Conservation (phyloP, 2,113 vertebrate genomes). For the Bufo bufo region DNA sequence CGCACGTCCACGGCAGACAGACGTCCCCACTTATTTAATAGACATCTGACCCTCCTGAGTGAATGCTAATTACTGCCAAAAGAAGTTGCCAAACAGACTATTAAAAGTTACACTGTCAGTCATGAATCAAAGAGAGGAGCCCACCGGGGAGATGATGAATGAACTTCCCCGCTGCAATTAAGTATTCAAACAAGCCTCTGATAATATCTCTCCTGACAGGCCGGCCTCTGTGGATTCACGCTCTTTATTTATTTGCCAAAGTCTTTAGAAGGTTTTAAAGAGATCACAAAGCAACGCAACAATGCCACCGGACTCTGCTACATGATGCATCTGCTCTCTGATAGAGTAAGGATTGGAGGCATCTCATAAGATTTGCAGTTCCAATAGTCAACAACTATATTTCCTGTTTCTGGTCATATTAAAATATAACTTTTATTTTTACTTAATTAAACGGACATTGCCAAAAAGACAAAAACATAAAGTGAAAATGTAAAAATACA, state of each 20-base stretch:
- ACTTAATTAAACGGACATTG: too few species aligned
- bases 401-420: too few species aligned
- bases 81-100: constrained; percentile 16
- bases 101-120: constrained; percentile 30
- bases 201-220: constrained; percentile 35
- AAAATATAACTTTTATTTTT: too few species aligned
- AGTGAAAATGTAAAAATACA: too few species aligned
- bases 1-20: constrained; percentile 14
- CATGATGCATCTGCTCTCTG: not conserved
- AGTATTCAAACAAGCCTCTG: constrained; percentile 46
- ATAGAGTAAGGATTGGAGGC: not conserved
- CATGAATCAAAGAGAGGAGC: constrained; percentile 41
- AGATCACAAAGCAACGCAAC: not conserved
- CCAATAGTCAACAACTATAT: too few species aligned
- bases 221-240: not conserved
- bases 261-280: not conserved
- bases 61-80: constrained; percentile 38
- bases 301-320: not conserved
- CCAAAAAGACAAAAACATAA: too few species aligned
- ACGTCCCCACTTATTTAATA: constrained; percentile 39
- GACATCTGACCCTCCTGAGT: constrained; percentile 33
- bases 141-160: constrained; percentile 26
- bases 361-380: too few species aligned
- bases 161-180: constrained; percentile 4
- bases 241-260: constrained; percentile 24